Conservation (phyloP, 2,113 vertebrate species). For the Enhydra lutris region DNA sequence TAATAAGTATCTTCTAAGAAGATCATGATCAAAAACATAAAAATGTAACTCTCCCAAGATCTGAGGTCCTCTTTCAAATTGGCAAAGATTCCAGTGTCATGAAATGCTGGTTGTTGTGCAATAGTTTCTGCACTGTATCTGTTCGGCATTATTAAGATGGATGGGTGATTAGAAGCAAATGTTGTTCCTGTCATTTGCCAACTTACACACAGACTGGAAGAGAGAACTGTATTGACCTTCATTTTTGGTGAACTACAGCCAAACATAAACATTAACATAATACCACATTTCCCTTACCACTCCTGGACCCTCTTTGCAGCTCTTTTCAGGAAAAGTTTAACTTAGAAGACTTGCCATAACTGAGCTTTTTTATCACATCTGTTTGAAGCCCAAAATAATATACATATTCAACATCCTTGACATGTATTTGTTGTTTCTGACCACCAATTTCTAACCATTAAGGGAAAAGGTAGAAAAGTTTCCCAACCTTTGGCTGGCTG, state of each 20-base stretch:
- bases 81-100: background rate
- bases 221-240: constrained; percentile 24
- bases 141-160: constrained; percentile 48
- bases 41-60: background rate
- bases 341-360: background rate
- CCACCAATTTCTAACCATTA: constrained; percentile 23
- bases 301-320: background rate
- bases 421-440: constrained; percentile 40
- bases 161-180: constrained; percentile 57
- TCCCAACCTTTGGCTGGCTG: background rate
- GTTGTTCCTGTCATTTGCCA: constrained; percentile 48
- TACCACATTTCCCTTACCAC: background rate
- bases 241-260: background rate
- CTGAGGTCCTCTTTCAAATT: constrained; percentile 29
- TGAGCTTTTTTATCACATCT: background rate
- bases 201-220: background rate
- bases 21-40: constrained; percentile 51
- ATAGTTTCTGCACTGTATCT: background rate
- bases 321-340: constrained; percentile 45
- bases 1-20: constrained; percentile 61
- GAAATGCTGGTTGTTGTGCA: background rate
- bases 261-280: constrained; percentile 41
- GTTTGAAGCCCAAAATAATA: constrained; percentile 17
- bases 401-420: background rate
- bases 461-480: constrained; percentile 14